phyloP scores from a whole-genome alignment of 2,888 invertebrate species.

The Exocentrus adspersus region DNA sequence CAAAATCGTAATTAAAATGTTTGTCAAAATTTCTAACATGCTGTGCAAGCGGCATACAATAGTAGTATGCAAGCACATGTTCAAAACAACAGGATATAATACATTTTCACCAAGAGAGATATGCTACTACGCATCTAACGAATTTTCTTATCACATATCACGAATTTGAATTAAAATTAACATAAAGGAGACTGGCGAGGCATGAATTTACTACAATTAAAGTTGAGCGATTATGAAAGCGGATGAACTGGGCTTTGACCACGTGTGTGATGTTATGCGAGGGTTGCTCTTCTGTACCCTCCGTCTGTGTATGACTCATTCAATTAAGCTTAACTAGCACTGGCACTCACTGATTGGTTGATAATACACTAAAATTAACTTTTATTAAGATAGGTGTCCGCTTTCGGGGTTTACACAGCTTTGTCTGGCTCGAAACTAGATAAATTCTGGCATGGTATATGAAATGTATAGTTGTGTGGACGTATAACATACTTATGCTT shows the following conservation, averaged over 20 bases:
- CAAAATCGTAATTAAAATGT: no score
- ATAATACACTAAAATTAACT: conserved; percentile 52
- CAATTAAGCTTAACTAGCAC: conserved; percentile 52
- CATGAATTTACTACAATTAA: conserved; percentile 30
- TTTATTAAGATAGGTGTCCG: conserved; percentile 44
- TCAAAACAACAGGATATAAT: neutral
- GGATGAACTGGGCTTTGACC: conserved; percentile 38
- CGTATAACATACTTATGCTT: no score
- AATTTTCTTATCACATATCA: conserved; percentile 21
- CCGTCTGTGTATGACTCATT: conserved; percentile 51
- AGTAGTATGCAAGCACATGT: neutral
- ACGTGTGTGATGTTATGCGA: conserved; percentile 54
- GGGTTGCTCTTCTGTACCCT: conserved; percentile 44
- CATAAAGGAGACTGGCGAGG: conserved; percentile 27
- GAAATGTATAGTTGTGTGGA: no score
- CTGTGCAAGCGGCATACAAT: no score
- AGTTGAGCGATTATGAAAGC: conserved; percentile 33
- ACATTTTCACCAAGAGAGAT: conserved; percentile 1
- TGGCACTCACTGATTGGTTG: conserved; percentile 53
- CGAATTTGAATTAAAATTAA: conserved; percentile 21
- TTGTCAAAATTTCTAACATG: no score
- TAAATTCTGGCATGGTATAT: neutral
- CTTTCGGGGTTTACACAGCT: conserved; percentile 1
- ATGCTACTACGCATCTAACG: conserved; percentile 14
- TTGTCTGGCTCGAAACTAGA: neutral